A percentile compares a stretch with the other conserved stretches of the same genome.
Conservation (phyloP, 2,797 vertebrate genomes). For the Paratrypauchen microcephalus region DNA sequence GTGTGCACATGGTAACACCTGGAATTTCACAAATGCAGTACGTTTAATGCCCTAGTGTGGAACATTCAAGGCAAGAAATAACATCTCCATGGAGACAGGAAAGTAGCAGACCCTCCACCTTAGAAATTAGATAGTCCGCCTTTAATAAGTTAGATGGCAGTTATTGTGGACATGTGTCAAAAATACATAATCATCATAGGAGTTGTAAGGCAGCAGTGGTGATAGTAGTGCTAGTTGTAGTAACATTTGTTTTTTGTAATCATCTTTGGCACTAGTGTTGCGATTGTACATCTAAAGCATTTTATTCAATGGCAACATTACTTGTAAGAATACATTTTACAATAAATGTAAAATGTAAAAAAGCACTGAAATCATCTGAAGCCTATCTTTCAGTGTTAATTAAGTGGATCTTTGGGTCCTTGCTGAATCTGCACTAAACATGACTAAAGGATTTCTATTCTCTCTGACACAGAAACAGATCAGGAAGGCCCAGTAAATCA, state of each 20-base stretch:
- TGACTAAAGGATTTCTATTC: slow-evolving; percentile 6
- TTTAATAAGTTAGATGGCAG: no score
- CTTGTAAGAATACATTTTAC: background rate
- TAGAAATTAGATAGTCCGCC: no score
- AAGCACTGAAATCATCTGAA: slow-evolving; percentile 30
- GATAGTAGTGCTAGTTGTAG: background rate
- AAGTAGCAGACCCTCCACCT: no score
- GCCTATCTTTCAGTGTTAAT: slow-evolving; percentile 7
- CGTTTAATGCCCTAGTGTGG: no score
- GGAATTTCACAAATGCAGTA: no score
- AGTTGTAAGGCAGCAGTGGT: no score
- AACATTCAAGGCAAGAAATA: no score
- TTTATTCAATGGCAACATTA: background rate
- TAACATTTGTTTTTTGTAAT: background rate
- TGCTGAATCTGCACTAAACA: slow-evolving; percentile 10
- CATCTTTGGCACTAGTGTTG: background rate
- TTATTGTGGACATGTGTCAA: no score
- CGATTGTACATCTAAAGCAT: background rate
- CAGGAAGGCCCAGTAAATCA: background rate
- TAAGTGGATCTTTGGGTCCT: background rate
- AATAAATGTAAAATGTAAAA: slow-evolving; percentile 6
- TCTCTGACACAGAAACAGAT: background rate
- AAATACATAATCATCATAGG: no score
- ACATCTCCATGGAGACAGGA: no score
- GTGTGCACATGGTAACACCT: no score